Evolutionary conservation across 2,888 invertebrate species (phyloP).

Genomic region (Xanthia icteritia): DNA sequence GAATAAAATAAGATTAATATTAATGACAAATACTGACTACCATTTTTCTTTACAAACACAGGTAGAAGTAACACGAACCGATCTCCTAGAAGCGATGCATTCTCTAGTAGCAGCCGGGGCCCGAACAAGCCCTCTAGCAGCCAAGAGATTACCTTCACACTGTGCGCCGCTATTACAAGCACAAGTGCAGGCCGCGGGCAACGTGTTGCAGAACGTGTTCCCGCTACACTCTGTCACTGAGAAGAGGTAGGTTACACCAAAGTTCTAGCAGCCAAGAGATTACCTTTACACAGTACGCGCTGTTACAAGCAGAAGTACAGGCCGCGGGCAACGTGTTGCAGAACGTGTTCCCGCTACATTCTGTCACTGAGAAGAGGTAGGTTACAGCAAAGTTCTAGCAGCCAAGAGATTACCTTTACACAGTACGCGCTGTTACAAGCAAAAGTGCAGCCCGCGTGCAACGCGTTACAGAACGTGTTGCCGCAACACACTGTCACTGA

Average conservation of each 20-base stretch:
- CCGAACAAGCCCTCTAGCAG: conserved; percentile 78
- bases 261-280: conserved; percentile 66
- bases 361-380: conserved; percentile 50
- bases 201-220: conserved; percentile 69
- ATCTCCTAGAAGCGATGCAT: conserved; percentile 82
- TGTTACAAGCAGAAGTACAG: conserved; percentile 43
- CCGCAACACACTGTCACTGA: conserved; percentile 53
- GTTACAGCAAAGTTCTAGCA: conserved; percentile 1
- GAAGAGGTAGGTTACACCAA: conserved; percentile 47
- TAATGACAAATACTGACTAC: no score
- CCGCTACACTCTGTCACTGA: conserved; percentile 49
- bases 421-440: conserved; percentile 50
- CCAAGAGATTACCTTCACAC: conserved; percentile 76
- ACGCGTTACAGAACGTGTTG: conserved; percentile 69
- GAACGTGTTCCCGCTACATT: conserved; percentile 63
- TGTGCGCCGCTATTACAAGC: conserved; percentile 60
- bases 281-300: conserved; percentile 71
- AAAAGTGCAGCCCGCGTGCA: conserved; percentile 67
- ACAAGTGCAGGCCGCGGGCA: conserved; percentile 69
- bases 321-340: conserved; percentile 72
- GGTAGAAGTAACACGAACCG: conserved; percentile 83
- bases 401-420: conserved; percentile 75
- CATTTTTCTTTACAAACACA: conserved; percentile 52
- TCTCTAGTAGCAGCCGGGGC: conserved; percentile 85
- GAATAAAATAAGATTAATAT: no score